Evolutionary conservation across 2,113 vertebrate genomes (phyloP).

Genomic region (Hylia prasina): DNA sequence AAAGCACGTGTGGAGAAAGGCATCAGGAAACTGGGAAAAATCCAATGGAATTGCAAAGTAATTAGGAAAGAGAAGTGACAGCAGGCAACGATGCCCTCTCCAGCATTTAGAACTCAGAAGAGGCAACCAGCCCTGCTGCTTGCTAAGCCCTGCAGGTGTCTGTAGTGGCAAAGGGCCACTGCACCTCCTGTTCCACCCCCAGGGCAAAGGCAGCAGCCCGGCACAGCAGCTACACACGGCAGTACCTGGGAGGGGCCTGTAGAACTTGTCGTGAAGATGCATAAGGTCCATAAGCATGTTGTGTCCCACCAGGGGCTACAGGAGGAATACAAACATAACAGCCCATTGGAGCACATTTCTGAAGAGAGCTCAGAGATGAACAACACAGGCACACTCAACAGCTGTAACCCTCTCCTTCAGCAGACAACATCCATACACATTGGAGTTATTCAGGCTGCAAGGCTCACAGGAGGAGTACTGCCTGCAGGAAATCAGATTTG

Average conservation of each 20-base stretch:
- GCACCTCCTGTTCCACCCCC: not conserved
- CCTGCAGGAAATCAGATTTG: not conserved
- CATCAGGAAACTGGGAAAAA: not conserved
- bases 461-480: not conserved
- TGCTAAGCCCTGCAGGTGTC: not conserved
- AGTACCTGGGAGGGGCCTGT: conserved; percentile 76
- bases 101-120: not conserved
- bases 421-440: not conserved
- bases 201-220: not conserved
- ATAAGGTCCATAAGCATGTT: conserved; percentile 78
- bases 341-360: not conserved
- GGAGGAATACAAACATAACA: not conserved
- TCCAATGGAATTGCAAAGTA: not conserved
- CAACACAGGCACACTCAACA: not conserved
- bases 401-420: not conserved
- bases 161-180: not conserved
- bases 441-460: not conserved
- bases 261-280: conserved; percentile 77
- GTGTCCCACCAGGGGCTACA: conserved; percentile 73
- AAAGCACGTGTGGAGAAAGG: not conserved
- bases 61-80: not conserved
- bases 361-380: not conserved
- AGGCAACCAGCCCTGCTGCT: not conserved
- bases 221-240: not conserved
- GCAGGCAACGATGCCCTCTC: not conserved